phyloP scores from a whole-genome alignment of 1,140 invertebrate species.

The Patella vulgata region DNA sequence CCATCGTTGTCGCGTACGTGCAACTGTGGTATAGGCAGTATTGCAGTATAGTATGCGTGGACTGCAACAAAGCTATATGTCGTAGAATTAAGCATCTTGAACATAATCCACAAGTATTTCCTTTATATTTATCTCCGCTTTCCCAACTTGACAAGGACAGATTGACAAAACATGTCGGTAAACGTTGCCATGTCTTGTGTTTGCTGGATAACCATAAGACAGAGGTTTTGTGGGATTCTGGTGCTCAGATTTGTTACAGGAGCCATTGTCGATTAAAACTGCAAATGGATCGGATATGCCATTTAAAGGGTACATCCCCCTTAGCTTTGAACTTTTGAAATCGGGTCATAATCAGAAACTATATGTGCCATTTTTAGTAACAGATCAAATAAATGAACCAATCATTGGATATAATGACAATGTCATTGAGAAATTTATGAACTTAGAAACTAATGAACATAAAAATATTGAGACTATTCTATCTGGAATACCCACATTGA shows the following conservation, averaged over 20 bases:
- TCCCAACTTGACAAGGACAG: neutral
- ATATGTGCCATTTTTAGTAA: neutral
- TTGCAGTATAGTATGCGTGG: neutral
- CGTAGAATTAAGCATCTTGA: too few relatives aligned
- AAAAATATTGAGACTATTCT: too few relatives aligned
- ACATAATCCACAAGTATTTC: neutral
- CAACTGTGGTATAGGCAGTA: neutral
- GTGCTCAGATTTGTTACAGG: neutral
- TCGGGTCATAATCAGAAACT: neutral
- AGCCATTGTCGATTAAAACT: neutral
- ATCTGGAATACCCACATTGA: too few relatives aligned
- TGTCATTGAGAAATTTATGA: neutral
- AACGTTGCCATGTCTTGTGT: neutral
- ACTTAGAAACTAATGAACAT: too few relatives aligned
- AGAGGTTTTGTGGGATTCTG: constrained; percentile 3
- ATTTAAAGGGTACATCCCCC: neutral
- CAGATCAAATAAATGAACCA: neutral
- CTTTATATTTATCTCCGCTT: neutral
- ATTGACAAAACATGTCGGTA: neutral
- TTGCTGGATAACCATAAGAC: neutral
- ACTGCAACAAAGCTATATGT: neutral
- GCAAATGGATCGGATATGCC: neutral
- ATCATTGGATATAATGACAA: constrained; percentile 3
- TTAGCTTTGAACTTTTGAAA: neutral
- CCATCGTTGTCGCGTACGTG: neutral